Evolutionary conservation across 2,113 vertebrate genomes (phyloP).

Genomic region (Campylomormyrus tamandua): DNA sequence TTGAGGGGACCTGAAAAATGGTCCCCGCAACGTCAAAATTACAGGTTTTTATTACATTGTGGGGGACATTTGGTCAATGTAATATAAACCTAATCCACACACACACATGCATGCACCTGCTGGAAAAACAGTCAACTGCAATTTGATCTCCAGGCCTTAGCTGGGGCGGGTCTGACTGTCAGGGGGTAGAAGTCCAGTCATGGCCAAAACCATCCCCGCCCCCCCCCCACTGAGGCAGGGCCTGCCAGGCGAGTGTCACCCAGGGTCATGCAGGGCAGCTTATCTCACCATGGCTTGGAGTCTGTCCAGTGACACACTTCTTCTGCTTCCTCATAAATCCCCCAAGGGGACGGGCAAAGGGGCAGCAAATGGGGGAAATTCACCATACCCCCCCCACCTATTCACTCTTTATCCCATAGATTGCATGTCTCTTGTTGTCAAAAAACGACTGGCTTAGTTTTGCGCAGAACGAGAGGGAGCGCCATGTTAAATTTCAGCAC

Average conservation of each 20-base stretch:
- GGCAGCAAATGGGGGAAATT: neutral
- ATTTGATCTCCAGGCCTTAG: constrained; percentile 35
- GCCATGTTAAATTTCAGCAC: neutral
- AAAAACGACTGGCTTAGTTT: neutral
- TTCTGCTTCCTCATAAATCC: neutral
- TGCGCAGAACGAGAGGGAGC: neutral
- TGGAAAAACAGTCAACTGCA: constrained; percentile 33
- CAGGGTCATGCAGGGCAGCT: neutral
- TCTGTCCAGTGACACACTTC: neutral
- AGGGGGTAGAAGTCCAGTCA: neutral
- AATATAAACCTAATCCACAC: neutral
- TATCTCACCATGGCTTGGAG: neutral
- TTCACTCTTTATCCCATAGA: neutral
- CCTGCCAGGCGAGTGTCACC: neutral
- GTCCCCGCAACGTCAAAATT: neutral
- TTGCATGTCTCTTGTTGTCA: neutral
- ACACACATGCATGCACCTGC: neutral
- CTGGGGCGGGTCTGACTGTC: neutral
- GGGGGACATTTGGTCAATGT: too few species aligned
- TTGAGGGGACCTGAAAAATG: neutral
- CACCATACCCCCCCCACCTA: neutral
- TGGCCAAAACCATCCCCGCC: neutral
- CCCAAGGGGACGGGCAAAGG: neutral
- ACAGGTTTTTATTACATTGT: neutral
- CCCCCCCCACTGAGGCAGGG: neutral